Evolutionary conservation across 2,888 invertebrate species (phyloP).

Genomic region (Aphodius sticticus): DNA sequence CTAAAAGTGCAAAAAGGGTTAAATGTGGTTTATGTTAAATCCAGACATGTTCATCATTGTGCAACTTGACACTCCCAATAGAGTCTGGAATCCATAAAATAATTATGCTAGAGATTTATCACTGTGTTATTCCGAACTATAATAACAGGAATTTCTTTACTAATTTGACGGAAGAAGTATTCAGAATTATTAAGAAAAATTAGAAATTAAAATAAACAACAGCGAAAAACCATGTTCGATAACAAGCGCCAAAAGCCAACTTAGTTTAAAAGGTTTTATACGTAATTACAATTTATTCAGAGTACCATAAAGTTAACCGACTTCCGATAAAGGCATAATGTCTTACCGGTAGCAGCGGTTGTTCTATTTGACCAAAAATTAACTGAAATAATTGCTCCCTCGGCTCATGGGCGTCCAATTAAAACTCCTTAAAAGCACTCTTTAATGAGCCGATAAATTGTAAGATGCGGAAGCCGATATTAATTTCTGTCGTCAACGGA

Average conservation of each 20-base stretch:
- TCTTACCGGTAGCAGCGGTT: background rate
- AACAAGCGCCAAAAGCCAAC: background rate
- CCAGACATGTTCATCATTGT: no score
- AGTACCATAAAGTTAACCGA: background rate
- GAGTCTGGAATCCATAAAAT: no score
- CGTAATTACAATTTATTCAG: background rate
- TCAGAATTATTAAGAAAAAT: background rate
- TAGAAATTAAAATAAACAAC: background rate
- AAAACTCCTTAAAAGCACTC: background rate
- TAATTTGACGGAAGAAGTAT: background rate
- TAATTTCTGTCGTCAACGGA: background rate
- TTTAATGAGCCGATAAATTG: background rate
- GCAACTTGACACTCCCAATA: no score
- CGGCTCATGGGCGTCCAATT: background rate
- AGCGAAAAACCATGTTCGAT: background rate
- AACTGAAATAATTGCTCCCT: background rate
- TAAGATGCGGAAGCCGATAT: slow-evolving; percentile 4
- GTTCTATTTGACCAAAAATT: slow-evolving; percentile 4
- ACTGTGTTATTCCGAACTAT: no score
- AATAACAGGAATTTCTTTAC: no score
- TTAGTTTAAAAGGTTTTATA: background rate
- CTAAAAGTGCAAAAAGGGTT: no score
- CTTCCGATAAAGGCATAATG: background rate
- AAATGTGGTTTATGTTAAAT: no score
- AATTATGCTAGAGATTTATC: no score